Conservation (phyloP, 2,113 vertebrate genomes). For the Silurus asotus region DNA sequence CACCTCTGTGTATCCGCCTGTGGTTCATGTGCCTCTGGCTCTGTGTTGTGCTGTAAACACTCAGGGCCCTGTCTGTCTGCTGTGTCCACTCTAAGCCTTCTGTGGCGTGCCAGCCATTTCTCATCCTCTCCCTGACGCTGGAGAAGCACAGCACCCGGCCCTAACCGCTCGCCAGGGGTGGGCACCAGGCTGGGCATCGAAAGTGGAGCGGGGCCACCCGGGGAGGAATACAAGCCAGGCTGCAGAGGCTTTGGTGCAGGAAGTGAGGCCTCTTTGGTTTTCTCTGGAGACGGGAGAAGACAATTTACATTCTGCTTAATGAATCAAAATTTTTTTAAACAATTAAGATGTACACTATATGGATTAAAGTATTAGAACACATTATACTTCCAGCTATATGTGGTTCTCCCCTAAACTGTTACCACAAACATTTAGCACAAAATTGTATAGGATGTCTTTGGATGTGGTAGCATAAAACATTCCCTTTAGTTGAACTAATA, state of each 20-base stretch:
- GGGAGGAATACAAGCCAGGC: constrained; percentile 76
- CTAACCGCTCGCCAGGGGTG: constrained; percentile 79
- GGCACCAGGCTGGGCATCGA: constrained; percentile 84
- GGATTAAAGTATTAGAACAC: no score
- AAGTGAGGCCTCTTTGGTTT: constrained; percentile 85
- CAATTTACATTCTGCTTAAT: background rate
- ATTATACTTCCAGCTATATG: no score
- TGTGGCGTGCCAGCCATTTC: constrained; percentile 91
- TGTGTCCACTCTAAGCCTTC: constrained; percentile 89
- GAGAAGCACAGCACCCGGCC: constrained; percentile 80
- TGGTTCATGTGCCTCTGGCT: constrained; percentile 80
- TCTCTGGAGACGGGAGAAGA: constrained; percentile 73
- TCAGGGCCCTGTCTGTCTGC: constrained; percentile 91
- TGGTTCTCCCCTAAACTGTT: no score
- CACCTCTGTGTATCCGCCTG: constrained; percentile 85
- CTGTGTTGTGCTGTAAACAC: constrained; percentile 89
- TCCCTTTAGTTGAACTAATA: no score
- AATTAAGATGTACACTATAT: no score
- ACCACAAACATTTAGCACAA: no score
- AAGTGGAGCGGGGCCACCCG: constrained; percentile 76
- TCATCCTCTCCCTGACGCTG: constrained; percentile 94
- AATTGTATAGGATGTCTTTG: no score
- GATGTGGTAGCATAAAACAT: no score
- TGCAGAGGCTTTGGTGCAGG: constrained; percentile 83
- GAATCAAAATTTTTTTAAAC: background rate